Conservation (phyloP, 1,140 invertebrate genomes). For the Conus betulinus region DNA sequence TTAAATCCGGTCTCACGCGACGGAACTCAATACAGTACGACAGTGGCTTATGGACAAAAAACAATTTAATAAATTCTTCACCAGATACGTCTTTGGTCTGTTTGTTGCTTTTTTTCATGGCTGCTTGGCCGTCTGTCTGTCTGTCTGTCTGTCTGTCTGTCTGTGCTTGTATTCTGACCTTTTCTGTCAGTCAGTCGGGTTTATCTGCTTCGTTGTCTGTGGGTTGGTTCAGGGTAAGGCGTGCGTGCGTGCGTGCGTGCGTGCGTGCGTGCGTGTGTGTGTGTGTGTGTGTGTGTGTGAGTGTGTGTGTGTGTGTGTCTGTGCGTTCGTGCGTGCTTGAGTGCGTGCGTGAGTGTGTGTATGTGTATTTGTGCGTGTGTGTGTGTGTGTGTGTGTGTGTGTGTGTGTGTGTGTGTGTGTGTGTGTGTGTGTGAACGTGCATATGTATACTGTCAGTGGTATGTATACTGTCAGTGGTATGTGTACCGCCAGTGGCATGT, state of each 20-base stretch:
- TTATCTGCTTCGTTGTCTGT: neutral
- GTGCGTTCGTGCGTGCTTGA: neutral
- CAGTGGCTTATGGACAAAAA: no score
- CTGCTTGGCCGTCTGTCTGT: neutral
- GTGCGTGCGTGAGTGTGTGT: neutral
- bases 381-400: constrained; percentile 8
- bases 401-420: constrained; percentile 18
- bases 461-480: no score
- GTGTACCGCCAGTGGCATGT: no score
- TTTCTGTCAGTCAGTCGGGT: no score
- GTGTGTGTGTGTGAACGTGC: neutral
- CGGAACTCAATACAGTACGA: no score
- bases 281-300: constrained; percentile 1
- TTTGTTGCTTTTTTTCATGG: no score
- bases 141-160: neutral
- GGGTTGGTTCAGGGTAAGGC: neutral
- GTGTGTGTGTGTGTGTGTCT: neutral
- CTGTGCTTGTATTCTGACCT: neutral
- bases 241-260: neutral
- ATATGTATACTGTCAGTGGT: no score
- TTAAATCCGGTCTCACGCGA: no score
- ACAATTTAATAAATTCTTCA: no score
- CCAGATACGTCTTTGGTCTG: no score
- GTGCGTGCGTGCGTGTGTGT: neutral
- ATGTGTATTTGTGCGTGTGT: neutral